phyloP scores from a whole-genome alignment of 2,113 vertebrate genomes.

The Conger conger region DNA sequence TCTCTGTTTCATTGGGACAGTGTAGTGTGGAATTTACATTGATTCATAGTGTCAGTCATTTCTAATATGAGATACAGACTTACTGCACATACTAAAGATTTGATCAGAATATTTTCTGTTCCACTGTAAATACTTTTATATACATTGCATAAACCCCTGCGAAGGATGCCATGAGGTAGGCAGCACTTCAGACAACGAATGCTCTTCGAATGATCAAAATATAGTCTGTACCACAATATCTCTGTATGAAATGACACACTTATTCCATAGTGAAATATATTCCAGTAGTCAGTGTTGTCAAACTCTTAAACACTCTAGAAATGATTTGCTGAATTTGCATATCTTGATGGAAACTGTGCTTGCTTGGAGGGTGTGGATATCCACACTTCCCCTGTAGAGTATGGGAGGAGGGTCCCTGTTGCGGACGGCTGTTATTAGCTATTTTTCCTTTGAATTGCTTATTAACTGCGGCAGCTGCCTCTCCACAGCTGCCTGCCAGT shows the following conservation, averaged over 20 bases:
- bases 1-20: slow-evolving; percentile 54
- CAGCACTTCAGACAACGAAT: background rate
- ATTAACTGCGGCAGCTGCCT: slow-evolving; percentile 57
- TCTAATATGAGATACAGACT: slow-evolving; percentile 39
- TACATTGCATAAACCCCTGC: background rate
- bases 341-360: background rate
- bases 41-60: slow-evolving; percentile 44
- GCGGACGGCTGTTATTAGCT: slow-evolving; percentile 32
- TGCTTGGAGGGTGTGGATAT: slow-evolving; percentile 17
- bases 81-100: background rate
- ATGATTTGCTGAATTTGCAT: slow-evolving; percentile 9
- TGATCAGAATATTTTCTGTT: background rate
- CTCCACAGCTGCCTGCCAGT: slow-evolving; percentile 47
- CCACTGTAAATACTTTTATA: background rate
- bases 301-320: background rate
- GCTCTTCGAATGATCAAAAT: background rate
- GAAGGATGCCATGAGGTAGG: background rate
- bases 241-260: background rate
- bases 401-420: background rate
- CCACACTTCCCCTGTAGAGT: slow-evolving; percentile 3
- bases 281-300: background rate
- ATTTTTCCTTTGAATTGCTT: slow-evolving; percentile 56
- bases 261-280: background rate
- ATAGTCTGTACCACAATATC: background rate
- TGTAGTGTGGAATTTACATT: slow-evolving; percentile 59